Conservation (phyloP, 37 sponge, comb jelly and placozoan genomes). For the Amphimedon queenslandica region DNA sequence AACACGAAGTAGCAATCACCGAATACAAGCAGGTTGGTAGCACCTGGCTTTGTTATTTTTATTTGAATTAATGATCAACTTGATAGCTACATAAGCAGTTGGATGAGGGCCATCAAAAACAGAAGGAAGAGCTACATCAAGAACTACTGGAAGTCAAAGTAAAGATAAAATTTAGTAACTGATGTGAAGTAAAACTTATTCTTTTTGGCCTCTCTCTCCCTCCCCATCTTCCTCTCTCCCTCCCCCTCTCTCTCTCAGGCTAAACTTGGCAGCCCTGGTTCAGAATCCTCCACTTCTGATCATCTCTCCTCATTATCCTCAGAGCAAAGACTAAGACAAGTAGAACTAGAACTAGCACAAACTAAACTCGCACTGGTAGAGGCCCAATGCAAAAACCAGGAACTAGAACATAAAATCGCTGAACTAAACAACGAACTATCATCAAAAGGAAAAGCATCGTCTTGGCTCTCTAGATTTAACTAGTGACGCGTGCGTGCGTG, state of each 20-base stretch:
- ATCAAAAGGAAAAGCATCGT: neutral
- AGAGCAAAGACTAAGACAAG: constrained; percentile 66
- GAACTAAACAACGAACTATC: constrained; percentile 1
- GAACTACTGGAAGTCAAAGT: constrained; percentile 86
- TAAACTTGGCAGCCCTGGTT: constrained; percentile 14
- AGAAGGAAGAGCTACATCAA: constrained; percentile 77
- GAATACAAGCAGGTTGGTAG: constrained; percentile 74
- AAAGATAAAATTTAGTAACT: neutral
- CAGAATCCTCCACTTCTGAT: constrained; percentile 9
- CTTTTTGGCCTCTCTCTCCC: too few relatives aligned
- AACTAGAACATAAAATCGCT: constrained; percentile 61
- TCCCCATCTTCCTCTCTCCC: too few relatives aligned
- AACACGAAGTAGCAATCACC: constrained; percentile 47
- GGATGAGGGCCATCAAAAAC: constrained; percentile 80
- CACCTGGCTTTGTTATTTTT: neutral
- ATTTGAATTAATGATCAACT: constrained; percentile 6
- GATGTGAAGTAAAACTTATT: constrained; percentile 2
- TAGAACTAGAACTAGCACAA: constrained; percentile 90
- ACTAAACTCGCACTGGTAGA: constrained; percentile 89
- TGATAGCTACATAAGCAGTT: constrained; percentile 57
- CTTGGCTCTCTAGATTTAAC: constrained; percentile 7
- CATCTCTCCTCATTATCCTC: constrained; percentile 46
- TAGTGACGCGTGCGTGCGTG: neutral
- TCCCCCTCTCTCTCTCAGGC: constrained; percentile 29
- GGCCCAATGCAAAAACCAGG: constrained; percentile 74